These are phyloP conservation scores for Ligdia adustata DNA, from an alignment of 2,888 invertebrate species.

Conservation along the genomic window DNA sequence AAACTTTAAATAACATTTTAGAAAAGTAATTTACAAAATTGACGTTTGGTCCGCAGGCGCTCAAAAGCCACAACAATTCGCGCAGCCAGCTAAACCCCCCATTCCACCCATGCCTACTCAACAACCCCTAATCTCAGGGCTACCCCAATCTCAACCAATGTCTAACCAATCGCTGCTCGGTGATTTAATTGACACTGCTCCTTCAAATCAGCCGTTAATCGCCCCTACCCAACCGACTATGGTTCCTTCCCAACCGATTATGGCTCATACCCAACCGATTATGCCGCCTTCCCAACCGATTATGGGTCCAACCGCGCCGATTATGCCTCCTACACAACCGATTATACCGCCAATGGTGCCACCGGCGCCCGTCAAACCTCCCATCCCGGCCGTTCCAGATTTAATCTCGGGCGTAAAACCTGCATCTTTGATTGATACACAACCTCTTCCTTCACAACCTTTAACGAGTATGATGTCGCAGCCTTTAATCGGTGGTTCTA, in stretches of 20 bases:
- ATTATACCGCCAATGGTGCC: constrained; percentile 22
- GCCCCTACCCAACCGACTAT: constrained; percentile 26
- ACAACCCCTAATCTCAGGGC: constrained; percentile 45
- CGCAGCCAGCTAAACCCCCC: constrained; percentile 67
- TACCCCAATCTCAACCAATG: constrained; percentile 36
- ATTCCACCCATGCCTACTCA: constrained; percentile 57
- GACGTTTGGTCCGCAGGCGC: constrained; percentile 43
- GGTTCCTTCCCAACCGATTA: constrained; percentile 20
- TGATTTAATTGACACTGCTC: constrained; percentile 43
- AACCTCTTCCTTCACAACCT: constrained; percentile 35
- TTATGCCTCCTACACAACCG: constrained; percentile 27
- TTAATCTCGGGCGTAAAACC: constrained; percentile 68
- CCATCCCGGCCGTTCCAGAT: constrained; percentile 58
- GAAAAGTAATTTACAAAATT: too few relatives aligned
- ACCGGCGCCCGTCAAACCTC: constrained; percentile 48
- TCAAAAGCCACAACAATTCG: constrained; percentile 54
- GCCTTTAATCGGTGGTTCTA: constrained; percentile 44
- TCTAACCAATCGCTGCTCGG: constrained; percentile 53
- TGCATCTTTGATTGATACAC: constrained; percentile 38
- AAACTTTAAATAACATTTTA: too few relatives aligned
- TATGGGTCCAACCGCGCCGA: constrained; percentile 15
- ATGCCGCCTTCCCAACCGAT: constrained; percentile 27
- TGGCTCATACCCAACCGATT: constrained; percentile 18
- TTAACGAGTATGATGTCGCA: constrained; percentile 35
- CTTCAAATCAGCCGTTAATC: constrained; percentile 26